phyloP scores from a whole-genome alignment of 2,888 invertebrate genomes.

The Arctia plantaginis region DNA sequence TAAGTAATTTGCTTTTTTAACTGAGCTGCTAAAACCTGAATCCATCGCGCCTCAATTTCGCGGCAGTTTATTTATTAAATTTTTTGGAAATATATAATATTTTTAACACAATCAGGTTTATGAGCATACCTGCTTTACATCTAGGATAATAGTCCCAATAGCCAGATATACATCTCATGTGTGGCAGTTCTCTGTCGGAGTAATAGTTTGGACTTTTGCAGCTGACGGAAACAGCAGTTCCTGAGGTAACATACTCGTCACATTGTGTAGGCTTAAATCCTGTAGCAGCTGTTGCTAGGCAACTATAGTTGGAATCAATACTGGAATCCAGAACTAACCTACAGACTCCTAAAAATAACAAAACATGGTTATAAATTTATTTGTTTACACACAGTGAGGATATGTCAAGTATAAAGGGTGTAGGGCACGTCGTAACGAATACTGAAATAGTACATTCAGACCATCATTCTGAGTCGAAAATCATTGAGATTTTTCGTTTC shows the following conservation, averaged over 20 bases:
- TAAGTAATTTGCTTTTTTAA: no score
- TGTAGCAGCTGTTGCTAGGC: not conserved
- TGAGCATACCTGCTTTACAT: slow-evolving; percentile 18
- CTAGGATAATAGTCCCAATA: slow-evolving; percentile 17
- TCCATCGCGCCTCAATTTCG: no score
- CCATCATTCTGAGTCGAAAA: no score
- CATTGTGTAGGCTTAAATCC: not conserved
- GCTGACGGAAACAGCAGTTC: not conserved
- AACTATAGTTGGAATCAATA: not conserved
- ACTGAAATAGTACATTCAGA: no score
- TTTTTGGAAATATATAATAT: no score
- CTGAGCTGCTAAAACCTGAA: no score
- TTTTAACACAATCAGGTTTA: not conserved
- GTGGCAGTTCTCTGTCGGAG: not conserved
- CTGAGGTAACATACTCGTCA: not conserved
- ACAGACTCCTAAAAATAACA: slow-evolving; percentile 11
- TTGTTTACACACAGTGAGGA: not conserved
- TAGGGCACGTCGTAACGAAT: no score
- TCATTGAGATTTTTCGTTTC: no score
- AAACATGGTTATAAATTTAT: not conserved
- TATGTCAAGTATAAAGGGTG: not conserved
- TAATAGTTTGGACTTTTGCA: slow-evolving; percentile 18
- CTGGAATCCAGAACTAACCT: slow-evolving; percentile 10
- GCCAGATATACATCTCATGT: slow-evolving; percentile 14
- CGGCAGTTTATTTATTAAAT: no score